Evolutionary conservation across 2,888 invertebrate species (phyloP), one percentile per base, ranked within the genome.

Genomic region (Hylaea fasciaria): DNA sequence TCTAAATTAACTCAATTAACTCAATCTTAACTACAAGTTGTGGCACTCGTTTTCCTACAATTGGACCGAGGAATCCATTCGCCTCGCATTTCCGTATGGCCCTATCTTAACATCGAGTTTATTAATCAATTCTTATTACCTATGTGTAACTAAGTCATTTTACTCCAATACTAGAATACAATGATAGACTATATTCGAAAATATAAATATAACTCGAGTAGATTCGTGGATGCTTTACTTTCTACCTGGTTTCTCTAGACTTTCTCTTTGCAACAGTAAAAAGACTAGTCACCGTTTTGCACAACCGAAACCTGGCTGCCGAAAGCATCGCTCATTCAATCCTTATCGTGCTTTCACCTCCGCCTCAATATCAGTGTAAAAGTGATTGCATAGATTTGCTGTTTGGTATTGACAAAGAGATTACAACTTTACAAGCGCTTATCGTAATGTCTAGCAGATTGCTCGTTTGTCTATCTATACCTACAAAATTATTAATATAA

Each of bases 281-380:
- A 71, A 70, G 51, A 49, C 17, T 47, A 57, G 50, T 50, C 58
- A 48, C 56, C 67, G 69, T 65, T 57, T 70, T 68, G 51, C 53
- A 68, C 69, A 65, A 58, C 43, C 52, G 68, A 70, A 65, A 57
- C 43, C 57, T 52, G 67, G 67, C 67, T 53, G 62, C 62, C 69
- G 68, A 64, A 65, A 60, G 49, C 46, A 17, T 64, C 32, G 62
- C 57, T 59, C 45, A 44, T 53, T 48, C 65, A 48, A 64, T 74
- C 62, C 67, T 73, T 74, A 71, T 73, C 68, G 69, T 71, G 66
- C 80, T 78, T 80, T 80, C 80, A 76, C 78, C 67, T 74, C 58
- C 67, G 62, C 62, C 62, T 64, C 60, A 61, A 62, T 62, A 58
- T 65, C 55, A 54, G 37, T 41, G 67, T 59, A 58, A 68, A 65